Percentiles rank a stretch among this genome's conserved stretches.
These are phyloP conservation scores for Eulimnadia texana DNA, from an alignment of 1,140 invertebrate species.

Conservation along the genomic window DNA sequence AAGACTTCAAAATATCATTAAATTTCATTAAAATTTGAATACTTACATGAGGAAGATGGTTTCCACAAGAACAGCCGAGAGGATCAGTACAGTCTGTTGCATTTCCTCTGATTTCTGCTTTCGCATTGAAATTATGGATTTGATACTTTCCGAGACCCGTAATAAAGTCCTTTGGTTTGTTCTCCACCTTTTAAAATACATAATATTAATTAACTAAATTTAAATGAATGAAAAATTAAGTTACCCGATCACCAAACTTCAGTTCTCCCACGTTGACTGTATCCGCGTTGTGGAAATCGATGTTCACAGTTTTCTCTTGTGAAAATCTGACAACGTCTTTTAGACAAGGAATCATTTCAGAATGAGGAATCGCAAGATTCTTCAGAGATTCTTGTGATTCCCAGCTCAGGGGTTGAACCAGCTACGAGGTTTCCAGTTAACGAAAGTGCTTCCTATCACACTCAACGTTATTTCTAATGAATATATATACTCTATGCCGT, in stretches of 20 bases:
- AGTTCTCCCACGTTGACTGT: conserved; percentile 1
- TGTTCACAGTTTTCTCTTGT: neutral
- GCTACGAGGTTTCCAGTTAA: conserved; percentile 5
- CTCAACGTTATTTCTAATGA: too few species aligned
- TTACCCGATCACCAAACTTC: conserved; percentile 7
- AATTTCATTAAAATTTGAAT: neutral
- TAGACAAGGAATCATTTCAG: conserved; percentile 2
- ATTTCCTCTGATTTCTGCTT: neutral
- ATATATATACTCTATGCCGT: too few species aligned
- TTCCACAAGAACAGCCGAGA: neutral
- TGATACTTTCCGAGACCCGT: neutral
- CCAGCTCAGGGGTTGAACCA: conserved; percentile 6
- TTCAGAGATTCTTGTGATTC: neutral
- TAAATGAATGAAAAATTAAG: too few species aligned
- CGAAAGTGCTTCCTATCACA: neutral
- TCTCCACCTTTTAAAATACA: neutral
- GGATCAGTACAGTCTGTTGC: neutral
- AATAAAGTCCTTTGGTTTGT: neutral
- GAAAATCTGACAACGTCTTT: neutral
- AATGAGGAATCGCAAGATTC: conserved; percentile 1
- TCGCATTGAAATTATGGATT: neutral
- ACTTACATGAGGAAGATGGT: neutral
- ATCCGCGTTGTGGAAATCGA: neutral
- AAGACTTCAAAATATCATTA: neutral
- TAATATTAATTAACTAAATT: neutral